Percentiles rank a stretch among this genome's conserved stretches.
Evolutionary conservation across 2,888 invertebrate genomes (phyloP).

Genomic region (Chymomyza procnemis): DNA sequence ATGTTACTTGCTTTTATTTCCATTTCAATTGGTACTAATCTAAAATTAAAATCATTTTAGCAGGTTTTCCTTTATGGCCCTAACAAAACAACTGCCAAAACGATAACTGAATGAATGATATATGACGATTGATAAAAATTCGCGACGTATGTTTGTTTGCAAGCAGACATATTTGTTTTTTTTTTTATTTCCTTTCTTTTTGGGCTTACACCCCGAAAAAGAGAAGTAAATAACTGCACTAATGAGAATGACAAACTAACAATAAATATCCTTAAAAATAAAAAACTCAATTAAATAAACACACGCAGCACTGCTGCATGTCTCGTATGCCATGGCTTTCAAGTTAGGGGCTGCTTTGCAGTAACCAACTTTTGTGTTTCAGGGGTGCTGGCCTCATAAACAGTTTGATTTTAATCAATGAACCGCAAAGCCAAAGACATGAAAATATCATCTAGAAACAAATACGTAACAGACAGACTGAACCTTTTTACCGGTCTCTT

Average conservation of each 20-base stretch:
- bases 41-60: slow-evolving; percentile 75
- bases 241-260: slow-evolving; percentile 70
- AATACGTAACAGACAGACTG: slow-evolving; percentile 33
- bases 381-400: slow-evolving; percentile 56
- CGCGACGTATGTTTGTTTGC: slow-evolving; percentile 6
- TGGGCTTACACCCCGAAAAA: slow-evolving; percentile 20
- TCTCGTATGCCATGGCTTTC: background rate
- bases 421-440: slow-evolving; percentile 66
- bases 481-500: slow-evolving; percentile 11
- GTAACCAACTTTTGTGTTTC: slow-evolving; percentile 12
- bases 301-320: slow-evolving; percentile 36
- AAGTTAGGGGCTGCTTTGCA: slow-evolving; percentile 22
- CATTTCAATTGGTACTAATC: slow-evolving; percentile 55
- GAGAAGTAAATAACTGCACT: slow-evolving; percentile 27
- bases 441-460: slow-evolving; percentile 48
- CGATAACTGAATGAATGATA: slow-evolving; percentile 46
- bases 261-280: slow-evolving; percentile 21
- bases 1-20: slow-evolving; percentile 13
- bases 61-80: slow-evolving; percentile 5
- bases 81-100: slow-evolving; percentile 41
- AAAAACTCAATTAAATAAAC: slow-evolving; percentile 23
- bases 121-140: slow-evolving; percentile 57
- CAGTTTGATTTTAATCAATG: slow-evolving; percentile 74
- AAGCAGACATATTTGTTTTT: background rate
- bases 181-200: too few species aligned